These are phyloP conservation scores for Menidia menidia DNA, from an alignment of 2,797 vertebrate genomes.

Conservation along the genomic window DNA sequence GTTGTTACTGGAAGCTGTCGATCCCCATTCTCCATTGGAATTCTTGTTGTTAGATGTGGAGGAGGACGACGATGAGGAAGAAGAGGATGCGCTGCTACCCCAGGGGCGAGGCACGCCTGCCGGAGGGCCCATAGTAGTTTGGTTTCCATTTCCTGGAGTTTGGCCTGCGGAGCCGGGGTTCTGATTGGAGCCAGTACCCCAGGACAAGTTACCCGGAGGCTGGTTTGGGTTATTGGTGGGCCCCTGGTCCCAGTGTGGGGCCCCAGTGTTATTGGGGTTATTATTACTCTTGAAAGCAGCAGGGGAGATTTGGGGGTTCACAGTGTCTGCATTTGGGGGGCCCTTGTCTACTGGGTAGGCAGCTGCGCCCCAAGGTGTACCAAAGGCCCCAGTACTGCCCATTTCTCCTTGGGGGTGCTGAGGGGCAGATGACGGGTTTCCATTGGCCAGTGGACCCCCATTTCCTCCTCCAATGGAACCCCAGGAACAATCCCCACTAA, in stretches of 20 bases:
- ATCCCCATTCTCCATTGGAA: conserved; percentile 90
- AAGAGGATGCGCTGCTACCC: conserved; percentile 83
- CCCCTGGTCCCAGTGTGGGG: conserved; percentile 90
- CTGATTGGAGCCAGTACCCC: conserved; percentile 70
- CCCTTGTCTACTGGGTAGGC: conserved; percentile 93
- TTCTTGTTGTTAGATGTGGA: conserved; percentile 83
- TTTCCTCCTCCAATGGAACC: conserved; percentile 88
- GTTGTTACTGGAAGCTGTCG: conserved; percentile 79
- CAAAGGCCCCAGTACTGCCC: conserved; percentile 87
- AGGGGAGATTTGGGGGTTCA: conserved; percentile 89
- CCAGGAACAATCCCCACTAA: conserved; percentile 89
- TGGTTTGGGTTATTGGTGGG: conserved; percentile 72
- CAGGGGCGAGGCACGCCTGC: conserved; percentile 88
- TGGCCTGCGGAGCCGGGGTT: conserved; percentile 58
- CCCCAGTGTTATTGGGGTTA: conserved; percentile 85
- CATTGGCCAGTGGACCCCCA: conserved; percentile 89
- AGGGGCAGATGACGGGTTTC: conserved; percentile 85
- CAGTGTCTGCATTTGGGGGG: conserved; percentile 95
- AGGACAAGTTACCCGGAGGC: conserved; percentile 82
- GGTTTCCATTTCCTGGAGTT: conserved; percentile 83
- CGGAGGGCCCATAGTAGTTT: conserved; percentile 78
- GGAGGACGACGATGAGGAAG: conserved; percentile 83
- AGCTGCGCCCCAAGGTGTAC: conserved; percentile 92
- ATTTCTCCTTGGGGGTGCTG: conserved; percentile 88
- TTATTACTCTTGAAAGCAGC: conserved; percentile 92